Evolutionary conservation across 2,113 vertebrate genomes (phyloP).

Genomic region (Phrynosoma blainvillii): DNA sequence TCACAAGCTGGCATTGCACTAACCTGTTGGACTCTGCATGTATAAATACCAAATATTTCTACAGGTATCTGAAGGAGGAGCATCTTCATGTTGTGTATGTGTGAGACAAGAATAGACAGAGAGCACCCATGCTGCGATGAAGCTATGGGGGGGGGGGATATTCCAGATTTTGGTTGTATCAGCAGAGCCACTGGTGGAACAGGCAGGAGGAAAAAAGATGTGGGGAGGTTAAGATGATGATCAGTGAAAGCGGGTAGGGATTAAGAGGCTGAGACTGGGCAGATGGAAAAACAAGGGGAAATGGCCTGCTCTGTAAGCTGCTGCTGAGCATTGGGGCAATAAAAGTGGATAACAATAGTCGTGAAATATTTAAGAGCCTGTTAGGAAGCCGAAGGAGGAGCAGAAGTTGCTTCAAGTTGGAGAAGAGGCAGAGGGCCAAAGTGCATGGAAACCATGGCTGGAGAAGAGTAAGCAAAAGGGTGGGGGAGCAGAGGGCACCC

Average conservation of each 20-base stretch:
- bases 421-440: background rate
- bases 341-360: background rate
- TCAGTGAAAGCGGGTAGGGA: too few relatives aligned
- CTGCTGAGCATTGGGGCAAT: background rate
- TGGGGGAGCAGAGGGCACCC: too few relatives aligned
- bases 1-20: too few relatives aligned
- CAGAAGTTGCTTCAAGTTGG: fast-evolving
- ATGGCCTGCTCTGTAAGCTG: background rate
- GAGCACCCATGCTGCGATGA: too few relatives aligned
- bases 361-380: slow-evolving; percentile 2
- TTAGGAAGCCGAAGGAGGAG: background rate
- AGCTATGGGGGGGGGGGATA: background rate
- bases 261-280: too few relatives aligned
- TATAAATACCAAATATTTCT: too few relatives aligned
- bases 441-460: fast-evolving
- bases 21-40: too few relatives aligned
- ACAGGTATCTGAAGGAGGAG: background rate
- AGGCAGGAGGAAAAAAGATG: background rate
- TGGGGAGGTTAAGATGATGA: background rate
- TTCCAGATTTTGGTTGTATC: background rate
- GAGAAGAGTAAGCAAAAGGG: too few relatives aligned
- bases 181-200: background rate
- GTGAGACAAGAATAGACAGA: background rate
- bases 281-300: background rate
- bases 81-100: background rate